Evolutionary conservation across 2,888 invertebrate genomes (phyloP).

Genomic region (Platycheirus rosarum): DNA sequence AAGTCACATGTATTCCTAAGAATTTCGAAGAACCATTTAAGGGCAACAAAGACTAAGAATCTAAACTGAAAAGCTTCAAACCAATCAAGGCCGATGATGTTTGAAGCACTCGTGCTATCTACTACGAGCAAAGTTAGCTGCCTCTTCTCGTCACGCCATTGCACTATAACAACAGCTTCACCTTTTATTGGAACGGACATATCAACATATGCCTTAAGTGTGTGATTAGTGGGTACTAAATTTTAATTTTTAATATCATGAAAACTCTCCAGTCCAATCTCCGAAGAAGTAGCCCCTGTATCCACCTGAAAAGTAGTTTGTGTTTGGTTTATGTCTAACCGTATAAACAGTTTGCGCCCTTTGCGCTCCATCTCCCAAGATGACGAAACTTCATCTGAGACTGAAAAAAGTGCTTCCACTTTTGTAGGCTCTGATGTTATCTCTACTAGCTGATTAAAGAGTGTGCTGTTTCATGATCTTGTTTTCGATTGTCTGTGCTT

Average conservation of each 20-base stretch:
- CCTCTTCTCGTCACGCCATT: slow-evolving; percentile 18
- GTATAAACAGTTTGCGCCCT: slow-evolving; percentile 1
- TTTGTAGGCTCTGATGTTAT: neutral
- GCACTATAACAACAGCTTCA: neutral
- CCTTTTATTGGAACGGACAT: slow-evolving; percentile 6
- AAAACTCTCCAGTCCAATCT: slow-evolving; percentile 26
- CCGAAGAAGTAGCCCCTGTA: slow-evolving; percentile 46
- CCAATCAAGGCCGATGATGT: slow-evolving; percentile 35
- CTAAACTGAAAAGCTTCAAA: slow-evolving; percentile 27
- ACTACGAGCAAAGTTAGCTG: slow-evolving; percentile 16
- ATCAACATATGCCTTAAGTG: slow-evolving; percentile 19
- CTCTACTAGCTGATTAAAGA: slow-evolving; percentile 3
- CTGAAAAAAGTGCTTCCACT: slow-evolving; percentile 1
- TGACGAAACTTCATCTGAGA: slow-evolving; percentile 13
- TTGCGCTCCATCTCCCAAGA: slow-evolving; percentile 6
- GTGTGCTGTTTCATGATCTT: slow-evolving; percentile 5
- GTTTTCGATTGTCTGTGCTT: neutral
- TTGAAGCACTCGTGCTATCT: slow-evolving; percentile 19
- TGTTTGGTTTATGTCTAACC: slow-evolving; percentile 28
- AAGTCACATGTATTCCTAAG: too few species aligned
- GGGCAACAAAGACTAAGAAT: too few species aligned
- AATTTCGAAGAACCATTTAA: too few species aligned
- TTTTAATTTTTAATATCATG: slow-evolving; percentile 5
- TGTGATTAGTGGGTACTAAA: slow-evolving; percentile 12
- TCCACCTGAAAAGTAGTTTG: slow-evolving; percentile 46